phyloP scores from a whole-genome alignment of 2,113 vertebrate species.

The Macaca nemestrina region DNA sequence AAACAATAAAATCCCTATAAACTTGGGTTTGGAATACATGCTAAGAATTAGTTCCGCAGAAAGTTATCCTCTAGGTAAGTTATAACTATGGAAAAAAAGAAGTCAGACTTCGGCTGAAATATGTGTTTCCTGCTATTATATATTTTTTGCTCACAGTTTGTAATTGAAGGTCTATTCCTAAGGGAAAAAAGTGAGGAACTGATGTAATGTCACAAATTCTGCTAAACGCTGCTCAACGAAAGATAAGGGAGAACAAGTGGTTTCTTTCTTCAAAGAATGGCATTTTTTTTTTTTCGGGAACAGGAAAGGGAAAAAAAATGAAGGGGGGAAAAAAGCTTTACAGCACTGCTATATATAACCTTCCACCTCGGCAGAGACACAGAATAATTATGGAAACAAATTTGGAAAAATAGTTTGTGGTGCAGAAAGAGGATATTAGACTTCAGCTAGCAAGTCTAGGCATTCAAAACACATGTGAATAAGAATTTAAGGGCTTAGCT shows the following conservation, averaged over 20 bases:
- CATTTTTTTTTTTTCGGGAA: slow-evolving; percentile 62
- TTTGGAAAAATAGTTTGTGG: slow-evolving; percentile 56
- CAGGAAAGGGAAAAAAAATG: slow-evolving; percentile 79
- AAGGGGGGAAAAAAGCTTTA: neutral
- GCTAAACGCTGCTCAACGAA: slow-evolving; percentile 76
- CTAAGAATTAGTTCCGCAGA: slow-evolving; percentile 59
- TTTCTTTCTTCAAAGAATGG: slow-evolving; percentile 80
- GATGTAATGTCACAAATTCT: slow-evolving; percentile 83
- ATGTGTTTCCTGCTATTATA: slow-evolving; percentile 76
- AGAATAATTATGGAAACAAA: slow-evolving; percentile 55
- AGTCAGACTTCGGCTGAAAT: slow-evolving; percentile 60
- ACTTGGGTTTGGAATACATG: neutral
- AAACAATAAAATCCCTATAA: slow-evolving; percentile 48
- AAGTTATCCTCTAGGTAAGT: slow-evolving; percentile 64
- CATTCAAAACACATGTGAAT: neutral
- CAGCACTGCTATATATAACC: slow-evolving; percentile 66
- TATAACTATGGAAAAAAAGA: slow-evolving; percentile 47
- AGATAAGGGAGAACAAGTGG: slow-evolving; percentile 83
- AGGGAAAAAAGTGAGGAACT: slow-evolving; percentile 81
- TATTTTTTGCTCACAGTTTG: slow-evolving; percentile 74
- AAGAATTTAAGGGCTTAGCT: slow-evolving; percentile 17
- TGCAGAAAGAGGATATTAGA: neutral
- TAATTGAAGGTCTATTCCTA: slow-evolving; percentile 80
- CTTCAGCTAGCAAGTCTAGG: neutral
- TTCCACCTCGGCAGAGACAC: slow-evolving; percentile 41